A percentile compares a stretch with the other conserved stretches of the same genome.
These are phyloP conservation scores for Sitophilus oryzae DNA, from an alignment of 1,140 invertebrate genomes.

Conservation along the genomic window DNA sequence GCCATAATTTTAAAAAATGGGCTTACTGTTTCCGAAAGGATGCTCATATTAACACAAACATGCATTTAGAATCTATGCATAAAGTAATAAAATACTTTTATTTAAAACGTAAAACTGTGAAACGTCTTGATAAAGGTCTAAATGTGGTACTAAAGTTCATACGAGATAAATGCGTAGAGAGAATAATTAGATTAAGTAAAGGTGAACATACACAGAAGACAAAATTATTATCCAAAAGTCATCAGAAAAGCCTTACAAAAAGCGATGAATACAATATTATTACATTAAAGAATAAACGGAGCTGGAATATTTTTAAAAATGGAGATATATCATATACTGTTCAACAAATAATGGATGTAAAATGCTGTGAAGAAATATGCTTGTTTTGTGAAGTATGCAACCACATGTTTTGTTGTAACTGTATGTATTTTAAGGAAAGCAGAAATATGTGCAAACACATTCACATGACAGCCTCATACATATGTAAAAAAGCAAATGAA, in stretches of 20 bases:
- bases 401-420: slow-evolving; percentile 2
- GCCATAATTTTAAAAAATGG: slow-evolving; percentile 4
- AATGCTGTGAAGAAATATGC: slow-evolving; percentile 4
- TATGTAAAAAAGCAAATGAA: too few species aligned
- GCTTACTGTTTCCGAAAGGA: slow-evolving; percentile 1
- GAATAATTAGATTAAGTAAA: slow-evolving; percentile 1
- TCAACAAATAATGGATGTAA: neutral
- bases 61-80: slow-evolving; percentile 3
- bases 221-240: neutral
- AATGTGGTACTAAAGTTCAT: slow-evolving; percentile 1
- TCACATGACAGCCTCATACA: too few species aligned
- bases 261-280: neutral
- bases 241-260: too few species aligned
- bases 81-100: slow-evolving; percentile 5
- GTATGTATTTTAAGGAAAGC: neutral
- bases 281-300: neutral
- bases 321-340: neutral
- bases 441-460: slow-evolving; percentile 4
- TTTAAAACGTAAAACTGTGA: neutral
- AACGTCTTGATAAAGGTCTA: slow-evolving; percentile 2
- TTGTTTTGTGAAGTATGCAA: slow-evolving; percentile 6
- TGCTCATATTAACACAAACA: slow-evolving; percentile 1
- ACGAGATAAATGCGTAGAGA: slow-evolving; percentile 4
- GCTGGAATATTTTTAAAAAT: neutral
- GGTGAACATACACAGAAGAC: neutral